Evolutionary conservation across 2,888 invertebrate genomes (phyloP), one percentile per base, ranked within the genome.

Genomic region (Augiades crinisus): DNA sequence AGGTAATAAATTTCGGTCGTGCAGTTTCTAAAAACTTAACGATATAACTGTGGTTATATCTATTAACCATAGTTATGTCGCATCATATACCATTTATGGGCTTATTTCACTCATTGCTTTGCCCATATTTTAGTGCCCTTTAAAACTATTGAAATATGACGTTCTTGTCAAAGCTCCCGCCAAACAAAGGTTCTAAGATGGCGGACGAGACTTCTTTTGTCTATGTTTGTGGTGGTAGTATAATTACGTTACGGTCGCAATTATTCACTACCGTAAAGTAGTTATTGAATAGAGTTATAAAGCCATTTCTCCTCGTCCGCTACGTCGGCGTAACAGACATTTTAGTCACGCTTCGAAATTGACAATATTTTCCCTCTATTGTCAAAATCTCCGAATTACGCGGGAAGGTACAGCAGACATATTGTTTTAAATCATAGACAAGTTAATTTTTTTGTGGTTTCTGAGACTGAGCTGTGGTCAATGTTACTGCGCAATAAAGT

Each of bases 231-330:
- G 77, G 83, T 81, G 75, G 70, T 72, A 61, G 72, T 62, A 54
- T 67, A 67, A 82, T 80, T 72, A 80, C 70, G 64, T 70, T 70
- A 71, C 64, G 70, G 75, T 72, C 72, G 71, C 75, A 78, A 82
- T 74, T 72, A 75, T 70, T 68, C 63, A 82, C 84, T 84, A 83
- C 84, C 67, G 84, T 80, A 79, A 74, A 72, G 69, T 75, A 73
- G 71, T 72, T 56, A 60, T 56, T 60, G 65, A 65, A 75, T 70
- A 64, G 46, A 64, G 67, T 55, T 68, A 66, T 75, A 74, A 70
- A 70, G 62, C 68, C 64, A 73, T 75, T 72, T 74, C 68, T 68
- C 62, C 14, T 36, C 3, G 31, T 13, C 5, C 64, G 55, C 46
- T 57, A 58, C 57, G 57, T 56, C 61, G 61, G 64, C 59, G 58